Evolutionary conservation across 2,888 invertebrate genomes (phyloP).

Genomic region (Eilema sororculum): DNA sequence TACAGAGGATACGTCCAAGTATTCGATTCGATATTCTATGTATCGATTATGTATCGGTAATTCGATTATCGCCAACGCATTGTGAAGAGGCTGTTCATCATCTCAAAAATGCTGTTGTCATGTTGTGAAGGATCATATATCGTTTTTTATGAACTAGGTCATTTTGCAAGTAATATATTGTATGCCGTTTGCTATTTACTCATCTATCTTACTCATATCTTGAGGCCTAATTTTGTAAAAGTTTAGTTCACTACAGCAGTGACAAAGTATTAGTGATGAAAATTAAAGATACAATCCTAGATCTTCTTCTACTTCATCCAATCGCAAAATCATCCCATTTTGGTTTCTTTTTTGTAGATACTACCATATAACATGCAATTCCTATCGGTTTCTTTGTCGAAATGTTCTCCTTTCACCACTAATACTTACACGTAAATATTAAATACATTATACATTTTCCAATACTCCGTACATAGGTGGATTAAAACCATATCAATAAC

Average conservation of each 20-base stretch:
- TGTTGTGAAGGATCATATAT: slow-evolving; percentile 46
- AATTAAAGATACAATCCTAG: neutral
- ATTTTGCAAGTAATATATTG: slow-evolving; percentile 3
- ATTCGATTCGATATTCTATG: slow-evolving; percentile 81
- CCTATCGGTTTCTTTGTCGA: neutral
- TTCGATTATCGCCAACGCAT: slow-evolving; percentile 79
- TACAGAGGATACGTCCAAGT: slow-evolving; percentile 82
- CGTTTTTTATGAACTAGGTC: slow-evolving; percentile 26
- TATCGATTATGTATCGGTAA: slow-evolving; percentile 83
- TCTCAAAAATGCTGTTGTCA: slow-evolving; percentile 73
- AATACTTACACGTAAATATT: slow-evolving; percentile 20
- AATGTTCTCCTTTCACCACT: neutral
- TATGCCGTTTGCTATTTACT: neutral
- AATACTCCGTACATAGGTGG: slow-evolving; percentile 52
- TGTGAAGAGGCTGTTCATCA: slow-evolving; percentile 78
- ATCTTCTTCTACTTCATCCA: neutral
- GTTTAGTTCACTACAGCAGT: neutral
- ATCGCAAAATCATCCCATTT: neutral
- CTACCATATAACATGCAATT: neutral
- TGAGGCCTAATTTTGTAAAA: neutral
- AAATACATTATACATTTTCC: slow-evolving; percentile 35
- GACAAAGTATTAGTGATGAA: neutral
- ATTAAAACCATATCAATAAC: slow-evolving; percentile 62
- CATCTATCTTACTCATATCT: neutral
- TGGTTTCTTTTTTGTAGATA: neutral